Conservation (phyloP, 2,888 invertebrate genomes). For the Polyommatus iphigenia region DNA sequence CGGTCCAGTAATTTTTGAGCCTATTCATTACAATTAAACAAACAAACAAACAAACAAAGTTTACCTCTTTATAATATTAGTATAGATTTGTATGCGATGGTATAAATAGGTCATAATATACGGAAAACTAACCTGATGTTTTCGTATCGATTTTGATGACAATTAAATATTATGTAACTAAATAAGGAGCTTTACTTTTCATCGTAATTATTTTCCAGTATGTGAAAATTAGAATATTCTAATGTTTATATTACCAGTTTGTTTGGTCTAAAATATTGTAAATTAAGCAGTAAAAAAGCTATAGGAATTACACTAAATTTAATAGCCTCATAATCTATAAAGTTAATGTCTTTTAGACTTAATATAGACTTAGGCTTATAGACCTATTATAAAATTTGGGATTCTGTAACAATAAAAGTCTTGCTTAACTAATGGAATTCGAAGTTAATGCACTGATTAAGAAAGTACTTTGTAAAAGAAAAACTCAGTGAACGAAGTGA, state of each 20-base stretch:
- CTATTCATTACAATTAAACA: too few relatives aligned
- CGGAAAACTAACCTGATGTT: background rate
- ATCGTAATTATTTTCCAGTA: background rate
- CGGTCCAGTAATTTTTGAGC: too few relatives aligned
- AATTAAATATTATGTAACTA: background rate
- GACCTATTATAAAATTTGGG: background rate
- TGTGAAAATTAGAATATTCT: background rate
- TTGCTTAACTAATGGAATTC: background rate
- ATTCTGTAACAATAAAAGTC: background rate
- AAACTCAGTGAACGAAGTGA: background rate
- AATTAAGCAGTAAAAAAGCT: background rate
- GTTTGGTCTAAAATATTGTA: background rate
- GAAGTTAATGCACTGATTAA: background rate
- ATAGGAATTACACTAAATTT: background rate
- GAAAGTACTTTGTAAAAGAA: background rate
- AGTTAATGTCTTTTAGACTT: background rate
- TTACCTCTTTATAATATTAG: too few relatives aligned
- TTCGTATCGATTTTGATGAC: background rate
- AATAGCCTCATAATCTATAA: slow-evolving; percentile 2
- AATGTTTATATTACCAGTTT: background rate
- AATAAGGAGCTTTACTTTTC: background rate
- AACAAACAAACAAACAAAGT: too few relatives aligned
- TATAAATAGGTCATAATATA: background rate
- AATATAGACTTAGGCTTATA: background rate
- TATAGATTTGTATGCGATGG: background rate